A percentile compares a stretch with the other conserved stretches of the same genome.
These are phyloP conservation scores for Drosophila subquinaria DNA, from an alignment of 2,888 invertebrate genomes.

Conservation along the genomic window DNA sequence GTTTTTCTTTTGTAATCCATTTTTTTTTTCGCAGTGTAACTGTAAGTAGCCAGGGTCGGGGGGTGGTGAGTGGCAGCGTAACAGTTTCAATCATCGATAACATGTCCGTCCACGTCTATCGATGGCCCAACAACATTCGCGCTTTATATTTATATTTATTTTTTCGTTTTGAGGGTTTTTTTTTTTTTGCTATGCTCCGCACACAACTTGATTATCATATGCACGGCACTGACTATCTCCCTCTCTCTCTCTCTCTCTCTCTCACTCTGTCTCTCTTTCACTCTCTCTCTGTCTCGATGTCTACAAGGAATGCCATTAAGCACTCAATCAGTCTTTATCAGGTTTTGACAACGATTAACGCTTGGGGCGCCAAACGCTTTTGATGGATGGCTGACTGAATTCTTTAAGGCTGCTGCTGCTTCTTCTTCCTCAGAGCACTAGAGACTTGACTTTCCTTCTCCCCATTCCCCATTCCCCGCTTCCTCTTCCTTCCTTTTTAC, in stretches of 20 bases:
- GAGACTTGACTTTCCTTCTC: slow-evolving; percentile 3
- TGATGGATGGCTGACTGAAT: slow-evolving; percentile 73
- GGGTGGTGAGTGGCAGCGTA: neutral
- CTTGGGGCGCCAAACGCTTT: slow-evolving; percentile 74
- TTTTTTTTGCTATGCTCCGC: slow-evolving; percentile 36
- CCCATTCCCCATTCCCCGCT: too few species aligned
- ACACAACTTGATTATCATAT: slow-evolving; percentile 73
- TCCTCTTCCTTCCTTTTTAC: slow-evolving; percentile 4
- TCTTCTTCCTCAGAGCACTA: slow-evolving; percentile 1
- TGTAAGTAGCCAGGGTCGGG: neutral
- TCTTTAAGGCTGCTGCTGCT: slow-evolving; percentile 18
- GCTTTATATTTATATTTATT: slow-evolving; percentile 33
- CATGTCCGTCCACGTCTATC: slow-evolving; percentile 12
- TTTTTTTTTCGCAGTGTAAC: too few species aligned
- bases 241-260: neutral
- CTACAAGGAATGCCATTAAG: slow-evolving; percentile 73
- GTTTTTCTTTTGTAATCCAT: too few species aligned
- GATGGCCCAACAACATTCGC: slow-evolving; percentile 31
- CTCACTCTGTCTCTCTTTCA: slow-evolving; percentile 21
- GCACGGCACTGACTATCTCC: slow-evolving; percentile 20
- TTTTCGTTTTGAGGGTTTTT: slow-evolving; percentile 32
- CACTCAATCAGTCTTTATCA: slow-evolving; percentile 82
- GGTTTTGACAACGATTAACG: slow-evolving; percentile 82
- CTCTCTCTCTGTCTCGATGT: slow-evolving; percentile 9
- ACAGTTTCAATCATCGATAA: slow-evolving; percentile 22